Base-by-base conservation (phyloP, 2,113 vertebrate species). In the Platichthys stellatus region DNA sequence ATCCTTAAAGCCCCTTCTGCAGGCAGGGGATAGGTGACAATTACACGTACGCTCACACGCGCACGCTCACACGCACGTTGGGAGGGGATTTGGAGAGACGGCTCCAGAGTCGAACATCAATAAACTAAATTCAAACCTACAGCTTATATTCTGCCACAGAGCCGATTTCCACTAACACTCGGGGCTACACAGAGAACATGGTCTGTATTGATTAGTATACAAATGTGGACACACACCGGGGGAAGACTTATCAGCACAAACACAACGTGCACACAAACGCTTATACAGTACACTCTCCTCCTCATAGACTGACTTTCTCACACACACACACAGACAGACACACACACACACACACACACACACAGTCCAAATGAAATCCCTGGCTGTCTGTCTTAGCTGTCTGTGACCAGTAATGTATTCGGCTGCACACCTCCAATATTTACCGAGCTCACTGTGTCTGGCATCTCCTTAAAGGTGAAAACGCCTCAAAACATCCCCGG, bases 371-470 rank as follows among this genome's bases (percentile, higher is more conserved):
- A 84, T 74, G 12, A 83, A 90, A 89, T 78, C 75, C 76, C 68
- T 63, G 72, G 59, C 69, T 74, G 67, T 81, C 69, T 67, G 65
- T 81, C 64, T 74, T 8, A 21, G 53, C 61, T 72, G 58, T 79
- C 69, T 76, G 54, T 43, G 40, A 13, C 40, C 40, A 43, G 14
- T 91, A 91, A 92, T 92, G 59, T 90, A 92, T 92, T 92, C 90
- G 0, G 56, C 86, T 72, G 88, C 93, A 93, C 92, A 89, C 84
- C 89, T 89, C 80, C 81, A 72, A 84, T 91, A 86, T 92, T 92
- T 92, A 90, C 82, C 40, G 11, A 83, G 89, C 86, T 80, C 83
- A 58, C 65, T 45, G 68, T 86, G 86, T 81, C 88, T 88, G 86
- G 78, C 63, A 63, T 90, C 83, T 88, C 72, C 85, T 86, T 86